Evolutionary conservation across 2,113 vertebrate genomes (phyloP), one percentile per base, ranked within the genome.

Genomic region (Charadrius vociferus): DNA sequence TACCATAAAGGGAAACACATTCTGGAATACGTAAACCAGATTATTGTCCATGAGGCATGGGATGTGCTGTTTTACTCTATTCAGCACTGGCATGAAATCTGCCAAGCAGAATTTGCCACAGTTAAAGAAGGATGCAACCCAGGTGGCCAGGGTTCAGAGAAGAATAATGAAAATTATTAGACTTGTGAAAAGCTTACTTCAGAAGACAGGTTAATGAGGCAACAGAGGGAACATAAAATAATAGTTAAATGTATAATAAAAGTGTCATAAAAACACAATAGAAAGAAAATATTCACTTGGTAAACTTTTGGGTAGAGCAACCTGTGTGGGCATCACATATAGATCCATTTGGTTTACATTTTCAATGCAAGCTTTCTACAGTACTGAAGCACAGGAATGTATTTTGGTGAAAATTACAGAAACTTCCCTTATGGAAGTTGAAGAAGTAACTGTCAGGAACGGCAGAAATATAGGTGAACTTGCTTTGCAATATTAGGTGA

Each of bases 21-120:
- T 56, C 49, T 86, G 14, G 16, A 88, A 49, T 53, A 41, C 0
- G 0, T 12, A 56, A 65, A 24, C 2, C 0, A 0, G 36, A 41
- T 27, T 79, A 55, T 72, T 85, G n/a, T 59, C 70, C n/a, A 3
- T 43, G 17, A 77, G 36, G 15, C 19, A 53, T 9, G 6, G n/a
- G 21, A 79, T 3, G 2, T 1, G 3, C 7, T 72, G 20, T n/a
- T 87, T 67, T 49, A 37, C 37, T 71, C n/a, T 81, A 13, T 41
- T 75, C 52, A 82, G 52, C 52, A 52, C 30, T 75, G 17, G 17
- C 27, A 20, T n/a, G 61, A 75, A 18, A 30, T 72, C 21, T 52
- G 43, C 26, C 70, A 72, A 39, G 49, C 32, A 65, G 29, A 90
- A 75, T 94, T 81, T 79, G 43, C 47, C 49, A 49, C 30, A 52